phyloP scores from a whole-genome alignment of 1,140 invertebrate genomes.

The Sycobia sp. region DNA sequence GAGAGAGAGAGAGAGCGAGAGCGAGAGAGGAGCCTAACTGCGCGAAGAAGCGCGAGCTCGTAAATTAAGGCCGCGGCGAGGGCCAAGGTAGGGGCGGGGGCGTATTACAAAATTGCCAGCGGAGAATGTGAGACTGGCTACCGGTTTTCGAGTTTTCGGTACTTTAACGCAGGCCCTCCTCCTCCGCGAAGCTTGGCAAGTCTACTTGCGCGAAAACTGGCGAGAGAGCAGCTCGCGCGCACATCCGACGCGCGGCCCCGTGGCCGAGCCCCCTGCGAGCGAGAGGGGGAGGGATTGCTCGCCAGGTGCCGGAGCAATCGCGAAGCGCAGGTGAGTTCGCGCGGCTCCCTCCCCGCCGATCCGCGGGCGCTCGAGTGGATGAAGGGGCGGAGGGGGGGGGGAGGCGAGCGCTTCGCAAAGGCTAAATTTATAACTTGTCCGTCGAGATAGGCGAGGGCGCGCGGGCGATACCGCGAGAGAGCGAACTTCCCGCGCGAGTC shows the following conservation, averaged over 20 bases:
- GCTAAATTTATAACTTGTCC: constrained; percentile 34
- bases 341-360: too few species aligned
- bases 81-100: constrained; percentile 6
- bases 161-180: neutral
- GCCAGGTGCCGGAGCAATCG: neutral
- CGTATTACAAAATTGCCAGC: constrained; percentile 21
- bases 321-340: neutral
- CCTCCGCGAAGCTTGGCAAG: neutral
- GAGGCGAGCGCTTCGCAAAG: too few species aligned
- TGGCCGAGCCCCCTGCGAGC: too few species aligned
- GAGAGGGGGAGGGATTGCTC: too few species aligned
- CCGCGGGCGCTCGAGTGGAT: neutral
- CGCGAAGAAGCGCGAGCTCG: too few species aligned
- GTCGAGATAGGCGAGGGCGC: too few species aligned
- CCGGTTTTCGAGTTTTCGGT: constrained; percentile 15
- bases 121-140: constrained; percentile 1
- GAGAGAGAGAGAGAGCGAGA: too few species aligned
- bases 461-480: neutral
- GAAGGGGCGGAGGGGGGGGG: neutral
- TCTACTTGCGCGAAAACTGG: neutral
- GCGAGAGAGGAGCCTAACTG: neutral
- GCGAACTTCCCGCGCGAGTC: constrained; percentile 6
- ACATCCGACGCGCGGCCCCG: neutral
- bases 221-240: neutral
- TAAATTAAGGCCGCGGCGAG: constrained; percentile 8